Evolutionary conservation across 2,797 vertebrate genomes (phyloP).

Genomic region (Gephyroberyx darwinii): DNA sequence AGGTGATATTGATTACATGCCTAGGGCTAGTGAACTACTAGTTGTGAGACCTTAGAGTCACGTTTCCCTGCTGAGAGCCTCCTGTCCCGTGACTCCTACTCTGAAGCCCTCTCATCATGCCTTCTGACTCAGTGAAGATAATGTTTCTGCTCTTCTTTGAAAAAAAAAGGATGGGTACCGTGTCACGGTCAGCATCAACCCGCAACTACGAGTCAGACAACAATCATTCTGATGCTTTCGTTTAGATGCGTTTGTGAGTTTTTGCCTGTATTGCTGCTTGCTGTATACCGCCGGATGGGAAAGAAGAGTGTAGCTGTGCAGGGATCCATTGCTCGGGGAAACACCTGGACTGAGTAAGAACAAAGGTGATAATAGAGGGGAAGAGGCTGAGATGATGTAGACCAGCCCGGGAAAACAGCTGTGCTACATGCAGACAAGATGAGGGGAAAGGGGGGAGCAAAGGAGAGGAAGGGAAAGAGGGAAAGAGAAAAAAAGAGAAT

Average conservation of each 20-base stretch:
- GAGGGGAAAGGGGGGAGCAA: slow-evolving; percentile 9
- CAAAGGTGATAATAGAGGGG: slow-evolving; percentile 43
- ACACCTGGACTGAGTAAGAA: slow-evolving; percentile 67
- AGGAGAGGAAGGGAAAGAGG: neutral
- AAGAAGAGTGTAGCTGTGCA: neutral
- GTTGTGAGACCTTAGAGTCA: too few species aligned
- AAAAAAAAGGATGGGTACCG: too few species aligned
- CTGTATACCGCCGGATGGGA: slow-evolving; percentile 1
- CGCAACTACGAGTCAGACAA: too few species aligned
- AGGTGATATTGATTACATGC: too few species aligned
- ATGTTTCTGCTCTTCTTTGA: too few species aligned
- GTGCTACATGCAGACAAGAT: slow-evolving; percentile 32
- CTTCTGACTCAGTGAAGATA: too few species aligned
- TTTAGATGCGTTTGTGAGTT: slow-evolving; percentile 16
- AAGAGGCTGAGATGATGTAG: slow-evolving; percentile 18
- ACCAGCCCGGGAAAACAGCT: slow-evolving; percentile 66
- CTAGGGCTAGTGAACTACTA: too few species aligned
- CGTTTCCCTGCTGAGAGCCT: too few species aligned
- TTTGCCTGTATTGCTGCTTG: slow-evolving; percentile 44
- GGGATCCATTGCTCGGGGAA: slow-evolving; percentile 25
- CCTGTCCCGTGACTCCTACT: too few species aligned
- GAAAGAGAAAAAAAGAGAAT: neutral
- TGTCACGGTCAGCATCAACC: too few species aligned
- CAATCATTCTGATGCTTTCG: neutral
- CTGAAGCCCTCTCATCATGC: too few species aligned